phyloP scores from a whole-genome alignment of 92 coral and sea anemone genomes.

The Umimayanthus kanabou region DNA sequence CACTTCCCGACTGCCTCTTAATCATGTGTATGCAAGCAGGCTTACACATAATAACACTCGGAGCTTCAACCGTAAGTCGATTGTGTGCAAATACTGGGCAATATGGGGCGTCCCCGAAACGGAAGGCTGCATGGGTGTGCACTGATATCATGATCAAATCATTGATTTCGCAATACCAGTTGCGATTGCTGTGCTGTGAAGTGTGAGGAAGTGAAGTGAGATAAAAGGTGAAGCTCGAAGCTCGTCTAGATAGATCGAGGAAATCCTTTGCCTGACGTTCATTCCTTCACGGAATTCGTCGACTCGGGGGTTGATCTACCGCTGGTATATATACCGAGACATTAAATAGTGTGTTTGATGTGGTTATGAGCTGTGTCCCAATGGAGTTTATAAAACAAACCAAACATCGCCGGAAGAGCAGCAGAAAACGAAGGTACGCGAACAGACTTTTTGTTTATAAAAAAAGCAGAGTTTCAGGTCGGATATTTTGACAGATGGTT shows the following conservation, averaged over 20 bases:
- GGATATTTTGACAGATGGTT: background rate
- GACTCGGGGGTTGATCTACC: background rate
- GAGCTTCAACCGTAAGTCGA: background rate
- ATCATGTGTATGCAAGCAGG: background rate
- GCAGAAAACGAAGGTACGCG: conserved; percentile 39
- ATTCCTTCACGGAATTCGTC: background rate
- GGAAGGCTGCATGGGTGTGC: conserved; percentile 9
- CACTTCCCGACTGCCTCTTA: background rate
- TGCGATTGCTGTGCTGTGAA: background rate
- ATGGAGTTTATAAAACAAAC: conserved; percentile 36
- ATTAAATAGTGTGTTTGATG: background rate
- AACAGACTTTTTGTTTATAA: background rate
- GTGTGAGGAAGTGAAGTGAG: background rate
- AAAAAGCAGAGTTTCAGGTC: background rate
- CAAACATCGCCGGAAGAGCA: conserved; percentile 33
- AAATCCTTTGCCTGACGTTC: background rate
- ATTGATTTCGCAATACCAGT: conserved; percentile 2
- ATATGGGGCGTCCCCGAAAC: conserved; percentile 8
- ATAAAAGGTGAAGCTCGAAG: background rate
- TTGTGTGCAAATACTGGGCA: conserved; percentile 10
- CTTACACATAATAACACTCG: background rate
- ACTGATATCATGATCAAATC: background rate
- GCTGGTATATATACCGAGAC: background rate
- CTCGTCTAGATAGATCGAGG: background rate
- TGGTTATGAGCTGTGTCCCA: conserved; percentile 31